phyloP scores from a whole-genome alignment of 2,888 invertebrate genomes.

The Xestoiulus laeticollis region DNA sequence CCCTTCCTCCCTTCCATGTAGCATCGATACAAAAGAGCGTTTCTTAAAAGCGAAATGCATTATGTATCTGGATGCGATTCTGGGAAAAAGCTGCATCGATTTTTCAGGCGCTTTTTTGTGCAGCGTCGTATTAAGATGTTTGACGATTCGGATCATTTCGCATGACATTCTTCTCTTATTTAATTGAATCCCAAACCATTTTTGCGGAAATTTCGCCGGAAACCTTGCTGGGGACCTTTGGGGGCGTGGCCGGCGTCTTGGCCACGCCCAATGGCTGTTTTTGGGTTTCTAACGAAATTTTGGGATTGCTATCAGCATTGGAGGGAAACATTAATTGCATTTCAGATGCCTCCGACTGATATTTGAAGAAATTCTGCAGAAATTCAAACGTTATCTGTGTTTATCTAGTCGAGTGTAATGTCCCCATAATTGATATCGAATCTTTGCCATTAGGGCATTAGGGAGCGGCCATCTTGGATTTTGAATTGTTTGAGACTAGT shows the following conservation, averaged over 20 bases:
- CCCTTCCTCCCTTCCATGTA: not conserved
- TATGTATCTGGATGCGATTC: constrained; percentile 15
- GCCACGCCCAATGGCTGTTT: not conserved
- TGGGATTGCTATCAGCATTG: not conserved
- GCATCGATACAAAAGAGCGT: constrained; percentile 16
- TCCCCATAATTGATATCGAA: not conserved
- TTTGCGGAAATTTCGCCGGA: not conserved
- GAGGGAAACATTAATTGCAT: not conserved
- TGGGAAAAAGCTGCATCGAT: constrained; percentile 31
- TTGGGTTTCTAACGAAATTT: not conserved
- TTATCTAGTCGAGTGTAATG: not conserved
- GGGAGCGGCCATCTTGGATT: too few species aligned
- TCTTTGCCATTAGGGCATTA: too few species aligned
- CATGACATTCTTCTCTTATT: not conserved
- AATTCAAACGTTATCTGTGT: not conserved
- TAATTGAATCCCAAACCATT: not conserved
- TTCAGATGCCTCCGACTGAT: not conserved
- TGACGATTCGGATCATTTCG: constrained; percentile 6
- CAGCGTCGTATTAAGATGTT: not conserved
- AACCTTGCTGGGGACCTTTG: not conserved
- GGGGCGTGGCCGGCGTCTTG: not conserved
- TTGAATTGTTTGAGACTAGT: too few species aligned
- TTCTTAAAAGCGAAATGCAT: constrained; percentile 23
- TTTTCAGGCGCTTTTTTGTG: not conserved
- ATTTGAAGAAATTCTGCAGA: not conserved